Conservation (phyloP, 2,797 vertebrate species). For the Alectoris magna region DNA sequence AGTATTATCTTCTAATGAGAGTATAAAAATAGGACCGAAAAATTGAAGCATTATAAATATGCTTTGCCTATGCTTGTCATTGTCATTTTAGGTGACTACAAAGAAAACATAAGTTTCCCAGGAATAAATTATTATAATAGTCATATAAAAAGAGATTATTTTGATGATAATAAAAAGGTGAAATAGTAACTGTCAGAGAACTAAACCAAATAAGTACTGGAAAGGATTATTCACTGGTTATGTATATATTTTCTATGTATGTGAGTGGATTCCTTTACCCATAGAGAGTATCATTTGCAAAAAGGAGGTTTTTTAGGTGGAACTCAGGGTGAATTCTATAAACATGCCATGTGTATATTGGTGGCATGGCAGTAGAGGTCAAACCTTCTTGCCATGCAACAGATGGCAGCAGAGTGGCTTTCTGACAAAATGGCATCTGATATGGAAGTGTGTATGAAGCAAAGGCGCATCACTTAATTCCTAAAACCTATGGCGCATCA, state of each 20-base stretch:
- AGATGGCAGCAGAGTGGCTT: too few species aligned
- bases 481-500: too few species aligned
- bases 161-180: background rate
- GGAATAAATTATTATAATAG: background rate
- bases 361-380: too few species aligned
- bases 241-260: background rate
- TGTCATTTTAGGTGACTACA: background rate
- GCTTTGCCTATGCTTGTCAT: background rate
- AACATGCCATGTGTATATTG: background rate
- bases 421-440: too few species aligned
- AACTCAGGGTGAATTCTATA: background rate
- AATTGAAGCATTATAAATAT: background rate
- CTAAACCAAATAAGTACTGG: background rate
- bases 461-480: too few species aligned
- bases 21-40: slow-evolving; percentile 21
- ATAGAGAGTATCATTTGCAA: background rate
- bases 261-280: background rate
- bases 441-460: too few species aligned
- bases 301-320: background rate
- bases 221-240: background rate
- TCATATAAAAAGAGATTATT: background rate
- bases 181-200: background rate
- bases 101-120: background rate
- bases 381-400: too few species aligned
- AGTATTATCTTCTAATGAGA: background rate